These are phyloP conservation scores for Pantelozetes paolii DNA, from an alignment of 2,888 invertebrate genomes.

Conservation along the genomic window DNA sequence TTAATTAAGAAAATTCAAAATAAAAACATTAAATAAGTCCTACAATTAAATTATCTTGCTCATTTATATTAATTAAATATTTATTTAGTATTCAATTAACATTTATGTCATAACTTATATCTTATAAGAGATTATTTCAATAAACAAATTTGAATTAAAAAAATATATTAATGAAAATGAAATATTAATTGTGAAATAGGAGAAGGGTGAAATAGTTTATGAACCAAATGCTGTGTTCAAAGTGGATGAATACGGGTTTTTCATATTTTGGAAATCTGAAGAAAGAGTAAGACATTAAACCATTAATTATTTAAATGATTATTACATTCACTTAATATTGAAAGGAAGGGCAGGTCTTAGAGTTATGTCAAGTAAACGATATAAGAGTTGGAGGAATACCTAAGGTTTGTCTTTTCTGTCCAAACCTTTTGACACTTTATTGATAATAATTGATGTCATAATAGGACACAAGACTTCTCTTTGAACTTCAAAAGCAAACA, in stretches of 20 bases:
- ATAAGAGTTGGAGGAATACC: constrained; percentile 88
- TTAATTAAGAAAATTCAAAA: too few relatives aligned
- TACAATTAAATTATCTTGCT: too few relatives aligned
- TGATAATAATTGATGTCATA: constrained; percentile 35
- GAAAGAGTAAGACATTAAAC: constrained; percentile 65
- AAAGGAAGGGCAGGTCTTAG: constrained; percentile 97
- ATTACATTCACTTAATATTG: background rate
- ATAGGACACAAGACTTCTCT: constrained; percentile 74
- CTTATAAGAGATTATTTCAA: background rate
- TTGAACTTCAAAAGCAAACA: constrained; percentile 71
- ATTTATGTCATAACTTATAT: too few relatives aligned
- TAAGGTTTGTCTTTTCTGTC: constrained; percentile 54
- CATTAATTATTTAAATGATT: constrained; percentile 4
- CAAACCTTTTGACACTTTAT: constrained; percentile 8
- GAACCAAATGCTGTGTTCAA: constrained; percentile 84
- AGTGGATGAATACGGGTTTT: constrained; percentile 96
- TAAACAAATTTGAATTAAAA: background rate
- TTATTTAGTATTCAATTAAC: too few relatives aligned
- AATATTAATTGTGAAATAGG: constrained; percentile 54
- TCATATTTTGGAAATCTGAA: constrained; percentile 97
- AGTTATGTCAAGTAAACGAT: constrained; percentile 96
- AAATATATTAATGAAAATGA: background rate
- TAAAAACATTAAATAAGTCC: too few relatives aligned
- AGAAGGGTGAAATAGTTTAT: constrained; percentile 83
- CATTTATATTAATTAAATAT: background rate